Evolutionary conservation across 1,140 invertebrate genomes (phyloP).

Genomic region (Drosophila oshimai): DNA sequence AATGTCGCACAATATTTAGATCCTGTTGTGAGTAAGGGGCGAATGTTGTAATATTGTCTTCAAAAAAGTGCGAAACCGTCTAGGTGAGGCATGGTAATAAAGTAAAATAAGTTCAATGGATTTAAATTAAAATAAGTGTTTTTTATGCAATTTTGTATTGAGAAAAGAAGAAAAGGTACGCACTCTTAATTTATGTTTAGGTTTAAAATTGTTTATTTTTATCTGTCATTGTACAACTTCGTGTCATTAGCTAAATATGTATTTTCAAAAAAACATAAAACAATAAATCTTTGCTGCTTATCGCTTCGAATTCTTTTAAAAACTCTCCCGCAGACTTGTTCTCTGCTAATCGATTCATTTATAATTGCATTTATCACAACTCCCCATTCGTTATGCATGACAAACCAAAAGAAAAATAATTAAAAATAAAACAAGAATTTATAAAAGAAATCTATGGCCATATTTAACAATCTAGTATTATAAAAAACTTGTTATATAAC

Average conservation of each 20-base stretch:
- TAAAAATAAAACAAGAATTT: neutral
- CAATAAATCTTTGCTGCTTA: conserved; percentile 2
- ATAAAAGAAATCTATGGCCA: conserved; percentile 31
- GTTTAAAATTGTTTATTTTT: neutral
- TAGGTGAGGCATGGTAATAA: neutral
- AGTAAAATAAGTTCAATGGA: neutral
- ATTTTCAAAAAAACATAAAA: neutral
- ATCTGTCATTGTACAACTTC: neutral
- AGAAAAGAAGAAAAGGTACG: too few relatives aligned
- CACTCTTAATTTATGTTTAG: too few relatives aligned
- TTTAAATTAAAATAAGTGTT: neutral
- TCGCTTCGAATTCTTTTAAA: neutral
- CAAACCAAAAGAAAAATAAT: conserved; percentile 1
- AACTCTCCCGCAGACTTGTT: conserved; percentile 1
- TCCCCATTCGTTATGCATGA: conserved; percentile 30
- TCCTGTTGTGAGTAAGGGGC: conserved; percentile 24
- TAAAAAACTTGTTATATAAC: conserved; percentile 33
- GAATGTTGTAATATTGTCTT: conserved; percentile 10
- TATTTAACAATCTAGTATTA: conserved; percentile 46
- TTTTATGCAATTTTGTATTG: neutral
- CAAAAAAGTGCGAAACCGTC: conserved; percentile 2
- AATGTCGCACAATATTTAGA: conserved; percentile 12
- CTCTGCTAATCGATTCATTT: conserved; percentile 37
- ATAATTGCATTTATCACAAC: conserved; percentile 48
- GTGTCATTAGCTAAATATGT: neutral